A percentile compares a stretch with the other conserved stretches of the same genome.
These are phyloP conservation scores for Cheilosia scutellata DNA, from an alignment of 2,888 invertebrate genomes.

Conservation along the genomic window DNA sequence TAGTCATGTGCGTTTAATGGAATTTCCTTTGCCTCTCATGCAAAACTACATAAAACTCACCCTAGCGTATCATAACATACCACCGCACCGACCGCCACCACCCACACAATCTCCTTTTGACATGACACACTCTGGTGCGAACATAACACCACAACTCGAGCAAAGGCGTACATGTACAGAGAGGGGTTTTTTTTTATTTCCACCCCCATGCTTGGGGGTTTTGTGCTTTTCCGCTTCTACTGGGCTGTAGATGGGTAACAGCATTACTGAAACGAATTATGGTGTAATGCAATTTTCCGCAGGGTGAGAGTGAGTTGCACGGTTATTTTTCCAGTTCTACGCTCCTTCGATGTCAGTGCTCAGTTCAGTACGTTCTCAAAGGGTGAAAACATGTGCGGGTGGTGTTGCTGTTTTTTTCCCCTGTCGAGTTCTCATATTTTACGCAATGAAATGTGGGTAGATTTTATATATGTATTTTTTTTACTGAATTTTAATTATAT, in stretches of 20 bases:
- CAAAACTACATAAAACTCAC: constrained; percentile 72
- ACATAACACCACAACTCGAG: constrained; percentile 50
- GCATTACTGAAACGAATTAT: constrained; percentile 73
- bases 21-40: constrained; percentile 67
- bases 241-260: constrained; percentile 53
- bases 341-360: neutral
- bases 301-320: constrained; percentile 2
- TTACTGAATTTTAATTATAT: constrained; percentile 36
- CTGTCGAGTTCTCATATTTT: neutral
- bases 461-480: constrained; percentile 5
- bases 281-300: constrained; percentile 58
- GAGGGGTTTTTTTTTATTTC: constrained; percentile 13
- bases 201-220: constrained; percentile 24
- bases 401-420: neutral
- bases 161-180: constrained; percentile 25
- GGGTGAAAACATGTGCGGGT: constrained; percentile 1
- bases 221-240: constrained; percentile 36
- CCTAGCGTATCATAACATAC: constrained; percentile 66
- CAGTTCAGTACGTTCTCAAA: constrained; percentile 11
- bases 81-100: constrained; percentile 18
- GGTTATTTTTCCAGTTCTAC: constrained; percentile 26
- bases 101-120: constrained; percentile 3
- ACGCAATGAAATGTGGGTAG: constrained; percentile 7
- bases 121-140: constrained; percentile 68
- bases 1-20: constrained; percentile 73